Conservation (phyloP, 1,140 invertebrate genomes). For the Diorhabda sublineata region DNA sequence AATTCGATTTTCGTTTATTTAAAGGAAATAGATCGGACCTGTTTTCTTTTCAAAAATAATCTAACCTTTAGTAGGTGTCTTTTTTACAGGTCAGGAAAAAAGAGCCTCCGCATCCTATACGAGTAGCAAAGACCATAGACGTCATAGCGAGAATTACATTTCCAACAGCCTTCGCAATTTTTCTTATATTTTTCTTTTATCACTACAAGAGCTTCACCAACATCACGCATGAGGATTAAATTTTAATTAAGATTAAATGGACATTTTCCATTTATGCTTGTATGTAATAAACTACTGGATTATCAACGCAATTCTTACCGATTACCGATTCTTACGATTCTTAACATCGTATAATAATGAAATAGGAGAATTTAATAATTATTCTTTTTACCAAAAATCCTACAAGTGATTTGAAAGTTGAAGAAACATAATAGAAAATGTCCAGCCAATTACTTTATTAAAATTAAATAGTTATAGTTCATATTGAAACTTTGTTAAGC, state of each 20-base stretch:
- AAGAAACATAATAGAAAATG: conserved; percentile 10
- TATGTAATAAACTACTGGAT: no score
- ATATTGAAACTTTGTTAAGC: conserved; percentile 7
- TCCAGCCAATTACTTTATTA: conserved; percentile 7
- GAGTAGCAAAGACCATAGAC: conserved; percentile 90
- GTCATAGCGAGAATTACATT: conserved; percentile 89
- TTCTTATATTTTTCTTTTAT: conserved; percentile 91
- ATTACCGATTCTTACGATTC: no score
- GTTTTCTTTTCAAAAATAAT: conserved; percentile 25
- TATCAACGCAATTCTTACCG: no score
- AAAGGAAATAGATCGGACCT: background rate
- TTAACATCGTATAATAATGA: no score
- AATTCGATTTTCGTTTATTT: no score
- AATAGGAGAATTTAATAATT: no score
- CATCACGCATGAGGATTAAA: conserved; percentile 12
- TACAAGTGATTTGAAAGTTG: no score
- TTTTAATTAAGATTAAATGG: background rate
- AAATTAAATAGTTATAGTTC: conserved; percentile 1
- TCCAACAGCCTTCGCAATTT: conserved; percentile 85
- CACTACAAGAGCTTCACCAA: conserved; percentile 71
- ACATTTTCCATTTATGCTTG: no score
- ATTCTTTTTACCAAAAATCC: no score
- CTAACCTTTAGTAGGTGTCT: conserved; percentile 45
- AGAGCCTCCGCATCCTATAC: conserved; percentile 84
- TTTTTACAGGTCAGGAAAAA: conserved; percentile 77